Evolutionary conservation across 2,797 vertebrate genomes (phyloP).

Genomic region (Phoxinus dragarum): DNA sequence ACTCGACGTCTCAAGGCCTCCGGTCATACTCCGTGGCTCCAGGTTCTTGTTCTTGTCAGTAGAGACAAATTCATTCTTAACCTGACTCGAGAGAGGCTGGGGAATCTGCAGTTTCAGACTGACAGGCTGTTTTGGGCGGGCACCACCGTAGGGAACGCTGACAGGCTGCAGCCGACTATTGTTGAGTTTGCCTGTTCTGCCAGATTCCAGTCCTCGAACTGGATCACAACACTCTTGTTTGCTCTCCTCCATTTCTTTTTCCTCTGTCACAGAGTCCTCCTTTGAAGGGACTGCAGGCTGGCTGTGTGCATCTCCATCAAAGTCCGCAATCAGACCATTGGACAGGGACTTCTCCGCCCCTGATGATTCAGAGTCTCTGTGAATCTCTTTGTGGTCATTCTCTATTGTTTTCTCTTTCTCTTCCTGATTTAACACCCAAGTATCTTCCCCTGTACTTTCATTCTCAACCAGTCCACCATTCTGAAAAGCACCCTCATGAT

Average conservation of each 20-base stretch:
- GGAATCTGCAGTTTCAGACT: slow-evolving; percentile 96
- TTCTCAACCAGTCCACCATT: slow-evolving; percentile 41
- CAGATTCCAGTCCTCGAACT: slow-evolving; percentile 75
- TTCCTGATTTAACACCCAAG: slow-evolving; percentile 1
- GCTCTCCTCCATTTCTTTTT: slow-evolving; percentile 99
- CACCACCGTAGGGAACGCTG: slow-evolving; percentile 92
- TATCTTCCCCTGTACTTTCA: slow-evolving; percentile 10
- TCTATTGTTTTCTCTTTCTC: slow-evolving; percentile 22
- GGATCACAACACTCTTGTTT: slow-evolving; percentile 89
- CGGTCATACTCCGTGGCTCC: slow-evolving; percentile 71
- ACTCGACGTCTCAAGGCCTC: slow-evolving; percentile 55
- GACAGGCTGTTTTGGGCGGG: slow-evolving; percentile 94
- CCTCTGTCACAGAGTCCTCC: slow-evolving; percentile 97
- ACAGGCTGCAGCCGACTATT: slow-evolving; percentile 85
- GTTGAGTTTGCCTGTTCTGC: slow-evolving; percentile 78
- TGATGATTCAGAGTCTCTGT: slow-evolving; percentile 41
- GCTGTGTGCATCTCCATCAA: slow-evolving; percentile 65
- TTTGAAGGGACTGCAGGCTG: slow-evolving; percentile 89
- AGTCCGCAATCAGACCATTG: slow-evolving; percentile 53
- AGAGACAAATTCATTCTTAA: slow-evolving; percentile 85
- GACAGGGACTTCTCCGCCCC: slow-evolving; percentile 53
- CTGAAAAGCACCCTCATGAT: slow-evolving; percentile 32
- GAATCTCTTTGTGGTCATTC: slow-evolving; percentile 15
- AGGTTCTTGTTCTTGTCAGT: slow-evolving; percentile 92
- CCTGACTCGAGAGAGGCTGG: slow-evolving; percentile 86